phyloP scores from a whole-genome alignment of 2,888 invertebrate genomes.

The Caenorhabditis japonica region DNA sequence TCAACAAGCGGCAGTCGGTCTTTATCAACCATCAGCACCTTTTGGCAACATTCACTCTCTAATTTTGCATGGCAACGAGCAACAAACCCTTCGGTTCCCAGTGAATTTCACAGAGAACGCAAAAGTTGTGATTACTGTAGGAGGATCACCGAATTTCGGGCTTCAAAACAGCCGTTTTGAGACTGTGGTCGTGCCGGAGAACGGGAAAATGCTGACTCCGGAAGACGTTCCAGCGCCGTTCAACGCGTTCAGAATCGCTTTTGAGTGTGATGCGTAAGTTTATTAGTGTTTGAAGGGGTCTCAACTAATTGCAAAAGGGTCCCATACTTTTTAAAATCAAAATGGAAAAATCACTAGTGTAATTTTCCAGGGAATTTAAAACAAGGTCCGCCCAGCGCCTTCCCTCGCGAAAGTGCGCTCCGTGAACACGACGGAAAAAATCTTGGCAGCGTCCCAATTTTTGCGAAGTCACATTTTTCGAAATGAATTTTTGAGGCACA shows the following conservation, averaged over 20 bases:
- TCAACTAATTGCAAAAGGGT: too few species aligned
- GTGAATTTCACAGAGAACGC: slow-evolving; percentile 1
- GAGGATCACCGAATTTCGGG: slow-evolving; percentile 5
- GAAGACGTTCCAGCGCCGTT: slow-evolving; percentile 6
- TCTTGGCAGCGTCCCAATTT: too few species aligned
- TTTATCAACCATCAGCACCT: neutral
- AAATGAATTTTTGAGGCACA: too few species aligned
- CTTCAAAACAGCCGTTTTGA: neutral
- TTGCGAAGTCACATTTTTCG: too few species aligned
- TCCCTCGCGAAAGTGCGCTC: too few species aligned
- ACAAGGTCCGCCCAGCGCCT: too few species aligned
- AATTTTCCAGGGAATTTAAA: too few species aligned
- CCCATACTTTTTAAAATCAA: too few species aligned
- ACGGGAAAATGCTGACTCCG: neutral
- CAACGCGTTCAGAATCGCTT: slow-evolving; percentile 3
- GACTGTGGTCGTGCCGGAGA: neutral
- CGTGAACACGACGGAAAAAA: too few species aligned
- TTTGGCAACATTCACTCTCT: neutral
- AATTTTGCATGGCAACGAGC: neutral
- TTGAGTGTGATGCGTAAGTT: slow-evolving; percentile 3
- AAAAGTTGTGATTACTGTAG: slow-evolving; percentile 1
- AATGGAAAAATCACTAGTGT: too few species aligned
- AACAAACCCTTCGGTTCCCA: neutral
- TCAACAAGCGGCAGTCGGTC: neutral
- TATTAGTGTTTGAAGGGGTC: too few species aligned